phyloP scores from a whole-genome alignment of 2,113 vertebrate genomes.

The Chloropsis hardwickii region DNA sequence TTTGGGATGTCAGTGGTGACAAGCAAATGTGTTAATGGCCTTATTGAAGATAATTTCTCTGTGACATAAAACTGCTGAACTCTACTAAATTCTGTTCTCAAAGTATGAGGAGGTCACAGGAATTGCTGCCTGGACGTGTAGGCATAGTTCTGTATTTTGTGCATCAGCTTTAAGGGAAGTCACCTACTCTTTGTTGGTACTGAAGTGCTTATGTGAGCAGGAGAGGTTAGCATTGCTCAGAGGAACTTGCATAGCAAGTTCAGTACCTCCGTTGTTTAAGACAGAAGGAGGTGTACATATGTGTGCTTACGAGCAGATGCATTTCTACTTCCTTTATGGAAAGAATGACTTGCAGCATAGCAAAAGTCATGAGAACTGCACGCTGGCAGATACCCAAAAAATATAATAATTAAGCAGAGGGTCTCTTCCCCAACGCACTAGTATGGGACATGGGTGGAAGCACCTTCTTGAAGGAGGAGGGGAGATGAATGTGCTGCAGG shows the following conservation, averaged over 20 bases:
- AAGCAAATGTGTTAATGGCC: neutral
- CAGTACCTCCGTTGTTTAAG: neutral
- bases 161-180: neutral
- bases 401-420: neutral
- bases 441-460: neutral
- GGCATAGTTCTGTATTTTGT: neutral
- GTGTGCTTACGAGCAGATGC: neutral
- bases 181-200: neutral
- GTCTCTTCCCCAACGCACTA: neutral
- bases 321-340: neutral
- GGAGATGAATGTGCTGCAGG: neutral
- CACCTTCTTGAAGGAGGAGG: neutral
- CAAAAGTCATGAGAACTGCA: neutral
- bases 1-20: neutral
- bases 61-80: neutral
- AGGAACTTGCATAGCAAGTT: neutral
- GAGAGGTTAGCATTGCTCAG: neutral
- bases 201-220: neutral
- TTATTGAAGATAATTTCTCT: neutral
- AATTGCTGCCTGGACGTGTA: neutral
- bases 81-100: neutral
- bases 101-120: neutral
- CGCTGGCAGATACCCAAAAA: neutral
- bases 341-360: neutral
- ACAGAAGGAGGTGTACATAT: neutral